Evolutionary conservation across 2,888 invertebrate genomes (phyloP).

Genomic region (Sphecodes monilicornis): DNA sequence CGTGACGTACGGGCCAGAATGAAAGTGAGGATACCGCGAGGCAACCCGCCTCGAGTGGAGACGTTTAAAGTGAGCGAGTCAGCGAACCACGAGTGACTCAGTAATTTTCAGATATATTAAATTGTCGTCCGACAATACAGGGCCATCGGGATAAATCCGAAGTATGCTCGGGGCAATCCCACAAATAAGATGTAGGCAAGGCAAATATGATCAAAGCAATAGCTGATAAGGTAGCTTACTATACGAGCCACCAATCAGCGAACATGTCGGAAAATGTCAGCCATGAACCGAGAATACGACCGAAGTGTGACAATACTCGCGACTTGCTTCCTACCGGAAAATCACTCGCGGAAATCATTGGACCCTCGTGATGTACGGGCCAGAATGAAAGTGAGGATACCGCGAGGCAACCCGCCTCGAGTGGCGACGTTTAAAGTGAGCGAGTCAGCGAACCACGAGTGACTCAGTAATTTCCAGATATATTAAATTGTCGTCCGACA

Average conservation of each 20-base stretch:
- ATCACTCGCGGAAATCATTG: too few species aligned
- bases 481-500: conserved; percentile 11
- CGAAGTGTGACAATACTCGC: too few species aligned
- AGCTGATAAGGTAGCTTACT: too few species aligned
- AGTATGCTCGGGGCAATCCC: too few species aligned
- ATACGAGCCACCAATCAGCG: too few species aligned
- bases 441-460: not conserved
- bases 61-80: conserved; percentile 17
- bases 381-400: conserved; percentile 35
- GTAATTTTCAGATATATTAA: conserved; percentile 27
- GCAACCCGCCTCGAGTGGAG: conserved; percentile 22
- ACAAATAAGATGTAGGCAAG: too few species aligned
- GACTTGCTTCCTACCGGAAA: too few species aligned
- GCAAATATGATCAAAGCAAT: too few species aligned
- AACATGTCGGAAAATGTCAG: too few species aligned
- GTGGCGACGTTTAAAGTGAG: conserved; percentile 24
- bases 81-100: conserved; percentile 1
- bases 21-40: conserved; percentile 31
- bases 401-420: conserved; percentile 13
- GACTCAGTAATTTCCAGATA: conserved; percentile 35
- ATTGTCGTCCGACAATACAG: conserved; percentile 34
- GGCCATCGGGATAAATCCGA: too few species aligned
- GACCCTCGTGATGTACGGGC: conserved; percentile 44
- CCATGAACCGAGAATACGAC: too few species aligned
- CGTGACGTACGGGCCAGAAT: conserved; percentile 35